Percentiles rank a stretch among this genome's conserved stretches.
These are phyloP conservation scores for Accipiter cooperii DNA, from an alignment of 2,113 vertebrate genomes.

Conservation along the genomic window DNA sequence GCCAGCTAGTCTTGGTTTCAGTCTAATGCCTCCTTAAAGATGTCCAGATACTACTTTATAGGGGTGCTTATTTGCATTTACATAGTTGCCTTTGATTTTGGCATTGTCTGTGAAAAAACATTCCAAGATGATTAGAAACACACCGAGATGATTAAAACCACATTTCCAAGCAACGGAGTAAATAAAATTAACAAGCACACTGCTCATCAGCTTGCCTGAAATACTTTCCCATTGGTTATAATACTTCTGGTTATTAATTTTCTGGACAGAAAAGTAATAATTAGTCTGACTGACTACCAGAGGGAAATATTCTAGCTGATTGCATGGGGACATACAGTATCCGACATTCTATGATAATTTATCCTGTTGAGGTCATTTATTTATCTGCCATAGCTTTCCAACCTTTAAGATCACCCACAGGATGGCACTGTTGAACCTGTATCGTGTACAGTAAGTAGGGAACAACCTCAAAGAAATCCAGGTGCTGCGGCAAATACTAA, in stretches of 20 bases:
- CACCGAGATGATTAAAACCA: slow-evolving; percentile 31
- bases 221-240: neutral
- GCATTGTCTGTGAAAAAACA: neutral
- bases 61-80: neutral
- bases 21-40: neutral
- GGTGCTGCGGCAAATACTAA: neutral
- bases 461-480: neutral
- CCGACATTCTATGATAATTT: neutral
- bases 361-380: neutral
- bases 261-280: slow-evolving; percentile 49
- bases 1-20: neutral
- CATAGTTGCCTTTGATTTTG: slow-evolving; percentile 11
- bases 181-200: neutral
- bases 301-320: neutral
- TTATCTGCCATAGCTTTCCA: neutral
- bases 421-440: slow-evolving; percentile 71
- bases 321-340: neutral
- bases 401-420: slow-evolving; percentile 45
- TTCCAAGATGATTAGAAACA: slow-evolving; percentile 30
- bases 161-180: neutral
- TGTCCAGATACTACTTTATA: neutral
- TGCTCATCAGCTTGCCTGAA: neutral
- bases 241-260: slow-evolving; percentile 43
- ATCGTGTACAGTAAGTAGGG: neutral
- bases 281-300: slow-evolving; percentile 46